Base-by-base conservation (phyloP, 1,140 invertebrate genomes). In the Melitaea cinxia region DNA sequence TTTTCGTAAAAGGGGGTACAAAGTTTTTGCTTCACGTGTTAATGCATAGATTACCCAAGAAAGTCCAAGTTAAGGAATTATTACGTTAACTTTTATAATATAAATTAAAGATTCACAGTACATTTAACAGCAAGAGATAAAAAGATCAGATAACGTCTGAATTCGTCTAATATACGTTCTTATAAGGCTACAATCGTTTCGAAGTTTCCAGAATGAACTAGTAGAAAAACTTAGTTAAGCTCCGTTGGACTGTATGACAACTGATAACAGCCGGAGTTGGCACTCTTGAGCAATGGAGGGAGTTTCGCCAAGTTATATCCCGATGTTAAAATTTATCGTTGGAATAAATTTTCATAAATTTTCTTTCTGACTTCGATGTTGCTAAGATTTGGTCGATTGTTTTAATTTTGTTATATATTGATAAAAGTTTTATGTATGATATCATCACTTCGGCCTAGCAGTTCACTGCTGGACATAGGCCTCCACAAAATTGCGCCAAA, bases 231-330 rank as follows among this genome's bases (percentile, higher is more conserved):
- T 78, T 72, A 75, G 67, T 75, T 72, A 65, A 78, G 73, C 78
- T 77, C 73, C 74, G 76, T 71, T 71, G 55, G 72, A 79, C 72
- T 80, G 77, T 79, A 80, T 83, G 78, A 80, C 78, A 72, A 77
- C 77, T 83, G 80, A 83, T 83, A 83, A 81, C 73, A 68, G 68
- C 58, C 39, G 49, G 64, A 73, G 65, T 71, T 73, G 67, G 77
- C 71, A 66, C 68, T 69, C 73, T 60, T 80, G 75, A 80, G 75
- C 69, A 67, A 74, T 71, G 68, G 68, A 30, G 45, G 17, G 55
- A 65, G 68, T 67, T 70, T 45, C 47, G 15, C 45, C 50, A 62
- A 54, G 59, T 63, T 26, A 35, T 9, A 53, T 39, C 6, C 37
- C 23, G 55, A 58, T 65, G 63, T 59, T 30, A 14, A 26, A 65